Evolutionary conservation across 1,140 invertebrate species (phyloP), one percentile per base, ranked within the genome.

Genomic region (Hypsibius dujardini): DNA sequence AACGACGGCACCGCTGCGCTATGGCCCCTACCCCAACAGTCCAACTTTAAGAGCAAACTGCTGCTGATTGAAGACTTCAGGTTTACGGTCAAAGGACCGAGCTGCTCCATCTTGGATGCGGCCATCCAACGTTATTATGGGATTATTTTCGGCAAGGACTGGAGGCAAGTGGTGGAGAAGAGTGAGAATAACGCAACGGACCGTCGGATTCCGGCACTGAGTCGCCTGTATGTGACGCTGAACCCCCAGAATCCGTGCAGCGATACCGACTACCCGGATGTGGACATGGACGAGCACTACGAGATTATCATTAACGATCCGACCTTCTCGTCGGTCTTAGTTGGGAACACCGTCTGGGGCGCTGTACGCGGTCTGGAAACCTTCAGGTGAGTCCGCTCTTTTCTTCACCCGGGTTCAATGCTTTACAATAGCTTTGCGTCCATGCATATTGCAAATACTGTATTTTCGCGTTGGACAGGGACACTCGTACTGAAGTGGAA

Each of bases 241-340:
- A 70, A 70, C 69, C 42, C 12, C 73, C 84, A 7, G 75, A 77
- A 47, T 73, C 76, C 77, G 40, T 76, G 76, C 14, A 76, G 78
- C 1, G 88, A 86, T 76, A 78, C 80, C 69, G 78, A 81, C 1
- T 81, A 82, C 71, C 87, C 87, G 0, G 75, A 83, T 73, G 77
- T 84, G n/a, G 72, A 82, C 3, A 88, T 88, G 84, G 82, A 86
- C 76, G 88, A 90, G 79, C 81, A 82, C 73, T 88, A 87, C 87
- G 80, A 84, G 83, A 83, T 75, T 40, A 74, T 73, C 73, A 70
- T 70, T 56, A 46, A 28, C 46, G n/a, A 69, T 47, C 42, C 59
- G 42, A 46, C 60, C 69, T 50, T 72, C n/a, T 15, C 47, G 46
- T 73, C 7, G 14, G 1, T 73, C 14, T 14, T 46, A 50, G 56